Conservation (phyloP, 2,797 vertebrate genomes). For the Gymnoscopelus braueri region DNA sequence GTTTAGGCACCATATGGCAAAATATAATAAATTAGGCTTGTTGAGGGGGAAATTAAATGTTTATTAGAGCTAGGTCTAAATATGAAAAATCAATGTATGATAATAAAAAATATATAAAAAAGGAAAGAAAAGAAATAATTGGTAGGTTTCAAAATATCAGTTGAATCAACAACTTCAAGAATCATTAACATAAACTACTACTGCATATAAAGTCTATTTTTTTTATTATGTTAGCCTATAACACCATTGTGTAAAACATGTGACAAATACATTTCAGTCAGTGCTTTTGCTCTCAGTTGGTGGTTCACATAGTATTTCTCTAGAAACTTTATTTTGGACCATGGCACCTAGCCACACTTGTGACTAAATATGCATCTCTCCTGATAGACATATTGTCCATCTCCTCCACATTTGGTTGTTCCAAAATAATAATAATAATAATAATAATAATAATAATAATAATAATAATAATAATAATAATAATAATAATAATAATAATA, state of each 20-base stretch:
- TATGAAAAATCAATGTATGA: too few species aligned
- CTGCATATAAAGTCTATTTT: background rate
- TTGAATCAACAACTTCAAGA: background rate
- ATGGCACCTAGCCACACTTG: background rate
- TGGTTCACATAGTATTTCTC: background rate
- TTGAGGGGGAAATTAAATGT: too few species aligned
- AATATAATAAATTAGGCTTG: too few species aligned
- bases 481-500: background rate
- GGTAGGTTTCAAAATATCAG: background rate
- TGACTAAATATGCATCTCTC: constrained; percentile 18
- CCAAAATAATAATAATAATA: background rate
- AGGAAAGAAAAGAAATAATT: background rate
- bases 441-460: background rate
- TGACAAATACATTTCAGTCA: background rate
- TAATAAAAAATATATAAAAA: background rate
- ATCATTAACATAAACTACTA: too few species aligned
- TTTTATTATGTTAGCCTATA: background rate
- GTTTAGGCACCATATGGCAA: too few species aligned
- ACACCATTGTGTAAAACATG: constrained; percentile 1
- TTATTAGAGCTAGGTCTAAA: too few species aligned
- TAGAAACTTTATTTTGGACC: constrained; percentile 30
- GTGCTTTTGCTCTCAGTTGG: background rate
- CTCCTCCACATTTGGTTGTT: constrained; percentile 18
- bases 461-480: background rate
- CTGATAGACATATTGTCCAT: constrained; percentile 3